Percentiles rank a stretch among this genome's conserved stretches.
These are phyloP conservation scores for Lasioglossum calceatum DNA, from an alignment of 2,888 invertebrate genomes.

Conservation along the genomic window DNA sequence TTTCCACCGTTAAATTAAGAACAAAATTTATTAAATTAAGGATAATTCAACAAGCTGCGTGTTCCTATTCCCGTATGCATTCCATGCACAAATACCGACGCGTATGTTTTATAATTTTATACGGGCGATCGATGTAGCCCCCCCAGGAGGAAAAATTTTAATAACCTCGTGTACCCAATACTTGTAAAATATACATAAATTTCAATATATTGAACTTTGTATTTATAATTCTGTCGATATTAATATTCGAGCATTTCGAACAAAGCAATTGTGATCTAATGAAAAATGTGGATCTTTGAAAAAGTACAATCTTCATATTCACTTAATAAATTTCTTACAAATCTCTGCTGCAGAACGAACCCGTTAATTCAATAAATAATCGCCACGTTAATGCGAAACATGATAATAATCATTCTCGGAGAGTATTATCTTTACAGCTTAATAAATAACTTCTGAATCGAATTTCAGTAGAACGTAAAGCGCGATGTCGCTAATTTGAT, in stretches of 20 bases:
- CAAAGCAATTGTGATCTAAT: background rate
- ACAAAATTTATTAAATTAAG: background rate
- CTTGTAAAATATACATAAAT: background rate
- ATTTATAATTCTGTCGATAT: background rate
- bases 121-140: background rate
- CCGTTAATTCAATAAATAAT: conserved; percentile 10
- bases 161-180: background rate
- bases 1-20: conserved; percentile 2
- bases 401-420: background rate
- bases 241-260: background rate
- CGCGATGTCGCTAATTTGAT: background rate
- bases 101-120: background rate
- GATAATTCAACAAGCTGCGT: background rate
- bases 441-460: background rate
- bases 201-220: conserved; percentile 1
- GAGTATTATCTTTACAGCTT: background rate
- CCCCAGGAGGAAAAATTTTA: background rate
- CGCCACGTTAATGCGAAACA: background rate
- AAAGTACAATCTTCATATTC: background rate
- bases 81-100: background rate
- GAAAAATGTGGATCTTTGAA: background rate
- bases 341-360: background rate
- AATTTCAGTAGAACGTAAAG: background rate
- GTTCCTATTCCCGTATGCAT: background rate
- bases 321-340: background rate